These are phyloP conservation scores for Peromyscus nudipes DNA, from an alignment of 2,797 vertebrate genomes.

Conservation along the genomic window DNA sequence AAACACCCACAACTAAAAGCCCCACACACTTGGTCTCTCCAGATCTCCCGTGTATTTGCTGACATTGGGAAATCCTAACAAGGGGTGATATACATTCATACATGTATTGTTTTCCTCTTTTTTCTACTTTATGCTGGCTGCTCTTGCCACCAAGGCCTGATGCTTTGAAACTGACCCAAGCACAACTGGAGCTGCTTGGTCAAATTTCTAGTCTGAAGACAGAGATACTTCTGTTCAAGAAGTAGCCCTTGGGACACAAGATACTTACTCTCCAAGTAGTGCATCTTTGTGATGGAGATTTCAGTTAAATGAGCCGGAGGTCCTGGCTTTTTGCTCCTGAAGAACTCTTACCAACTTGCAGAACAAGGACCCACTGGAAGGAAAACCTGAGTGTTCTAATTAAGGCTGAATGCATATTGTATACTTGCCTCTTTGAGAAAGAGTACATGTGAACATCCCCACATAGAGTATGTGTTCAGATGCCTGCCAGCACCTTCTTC, in stretches of 20 bases:
- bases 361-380: constrained; percentile 17
- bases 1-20: not conserved
- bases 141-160: constrained; percentile 70
- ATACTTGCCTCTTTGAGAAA: constrained; percentile 45
- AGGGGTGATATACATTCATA: constrained; percentile 68
- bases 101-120: not conserved
- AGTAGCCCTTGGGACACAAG: not conserved
- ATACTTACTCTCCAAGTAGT: constrained; percentile 44
- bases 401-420: constrained; percentile 33
- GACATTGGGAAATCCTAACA: constrained; percentile 77
- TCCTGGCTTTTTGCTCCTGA: constrained; percentile 43
- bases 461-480: not conserved
- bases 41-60: constrained; percentile 75
- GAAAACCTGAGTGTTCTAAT: constrained; percentile 62
- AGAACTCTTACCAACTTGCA: constrained; percentile 60
- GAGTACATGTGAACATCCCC: constrained; percentile 9
- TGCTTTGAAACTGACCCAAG: constrained; percentile 77
- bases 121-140: constrained; percentile 59
- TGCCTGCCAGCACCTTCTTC: not conserved
- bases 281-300: not conserved
- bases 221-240: constrained; percentile 55
- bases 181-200: constrained; percentile 58
- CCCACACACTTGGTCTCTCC: constrained; percentile 68
- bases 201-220: constrained; percentile 69
- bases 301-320: constrained; percentile 45